Evolutionary conservation across 1,140 invertebrate genomes (phyloP).

Genomic region (Drosophila bocki): DNA sequence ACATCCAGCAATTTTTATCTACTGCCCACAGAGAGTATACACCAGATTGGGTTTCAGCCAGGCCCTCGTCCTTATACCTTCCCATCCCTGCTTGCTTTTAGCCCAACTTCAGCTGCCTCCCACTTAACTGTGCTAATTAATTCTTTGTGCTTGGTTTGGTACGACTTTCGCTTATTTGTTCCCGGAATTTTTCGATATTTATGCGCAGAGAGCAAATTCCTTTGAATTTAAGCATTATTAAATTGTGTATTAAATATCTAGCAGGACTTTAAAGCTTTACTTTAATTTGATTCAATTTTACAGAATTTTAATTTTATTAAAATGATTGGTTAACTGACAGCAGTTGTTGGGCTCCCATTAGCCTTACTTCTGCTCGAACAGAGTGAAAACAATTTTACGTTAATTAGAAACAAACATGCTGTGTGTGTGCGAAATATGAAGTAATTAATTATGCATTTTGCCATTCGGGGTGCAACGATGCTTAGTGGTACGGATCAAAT

Average conservation of each 20-base stretch:
- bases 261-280: constrained; percentile 15
- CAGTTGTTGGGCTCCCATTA: constrained; percentile 26
- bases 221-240: constrained; percentile 21
- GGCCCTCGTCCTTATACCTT: background rate
- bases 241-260: constrained; percentile 8
- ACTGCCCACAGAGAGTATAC: constrained; percentile 8
- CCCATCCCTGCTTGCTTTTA: background rate
- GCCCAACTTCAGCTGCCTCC: constrained; percentile 2
- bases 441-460: constrained; percentile 51
- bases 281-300: constrained; percentile 5
- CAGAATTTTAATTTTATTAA: constrained; percentile 28
- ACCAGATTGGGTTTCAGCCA: constrained; percentile 42
- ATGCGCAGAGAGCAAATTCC: background rate
- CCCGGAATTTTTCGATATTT: constrained; percentile 12
- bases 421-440: constrained; percentile 10
- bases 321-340: constrained; percentile 22
- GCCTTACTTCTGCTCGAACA: constrained; percentile 19
- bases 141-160: constrained; percentile 41
- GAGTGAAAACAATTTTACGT: constrained; percentile 42
- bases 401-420: constrained; percentile 47
- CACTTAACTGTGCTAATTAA: constrained; percentile 62
- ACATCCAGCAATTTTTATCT: constrained; percentile 27
- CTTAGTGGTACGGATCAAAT: constrained; percentile 9
- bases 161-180: constrained; percentile 28
- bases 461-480: constrained; percentile 13